Base-by-base conservation (phyloP, 2,888 invertebrate species). In the Odontocerum albicorne region DNA sequence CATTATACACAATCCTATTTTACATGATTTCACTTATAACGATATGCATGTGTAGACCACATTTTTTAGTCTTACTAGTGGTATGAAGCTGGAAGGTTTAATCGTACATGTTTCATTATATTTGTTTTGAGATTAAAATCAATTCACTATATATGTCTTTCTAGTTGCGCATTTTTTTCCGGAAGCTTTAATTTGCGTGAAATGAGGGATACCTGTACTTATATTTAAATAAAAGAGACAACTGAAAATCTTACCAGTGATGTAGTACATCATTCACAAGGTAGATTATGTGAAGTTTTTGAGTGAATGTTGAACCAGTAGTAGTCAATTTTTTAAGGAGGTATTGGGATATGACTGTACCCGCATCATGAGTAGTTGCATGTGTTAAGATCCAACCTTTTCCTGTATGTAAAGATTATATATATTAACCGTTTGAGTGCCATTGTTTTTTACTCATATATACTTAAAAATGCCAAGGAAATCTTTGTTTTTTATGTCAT, bases 361-460 rank as follows among this genome's bases (percentile, higher is more conserved):
- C 90, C 65, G 92, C 87, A 66, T 87, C 85, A 66, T 87, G 83
- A 61, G 87, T 86, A 38, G 86, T 82, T 53, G 94, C 91, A 75
- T 95, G 87, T 68, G 91, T 90, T 68, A 98, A 86, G 72, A 99
- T 97, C 98, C 98, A 99, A 64, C 92, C 92, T 78, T 98, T 98
- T 62, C 93, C 84, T 84, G 68, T 68, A 71, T n/a, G n/a, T n/a
- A n/a, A n/a, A n/a, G n/a, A n/a, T n/a, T n/a, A n/a, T n/a, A n/a
- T n/a, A n/a, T n/a, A n/a, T n/a, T n/a, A n/a, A n/a, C n/a, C n/a
- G n/a, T n/a, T n/a, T n/a, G n/a, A n/a, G n/a, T n/a, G n/a, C n/a
- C n/a, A n/a, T n/a, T n/a, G n/a, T n/a, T n/a, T n/a, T n/a, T n/a
- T n/a, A n/a, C n/a, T n/a, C n/a, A n/a, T n/a, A n/a, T n/a, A n/a